phyloP scores from a whole-genome alignment of 2,113 vertebrate species.

The Sapajus apella region DNA sequence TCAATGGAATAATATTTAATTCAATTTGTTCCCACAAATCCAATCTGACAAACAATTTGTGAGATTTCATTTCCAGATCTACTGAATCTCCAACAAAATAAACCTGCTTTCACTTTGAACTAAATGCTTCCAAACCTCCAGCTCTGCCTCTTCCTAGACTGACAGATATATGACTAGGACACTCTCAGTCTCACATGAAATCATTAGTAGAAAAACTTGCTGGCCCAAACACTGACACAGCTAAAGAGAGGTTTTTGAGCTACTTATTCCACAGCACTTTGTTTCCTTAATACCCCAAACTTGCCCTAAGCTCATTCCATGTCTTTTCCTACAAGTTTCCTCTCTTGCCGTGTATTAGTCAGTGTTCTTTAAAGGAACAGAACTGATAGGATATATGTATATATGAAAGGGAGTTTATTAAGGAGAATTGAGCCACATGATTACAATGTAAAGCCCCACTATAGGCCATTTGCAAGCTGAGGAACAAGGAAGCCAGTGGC shows the following conservation, averaged over 20 bases:
- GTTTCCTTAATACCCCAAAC: background rate
- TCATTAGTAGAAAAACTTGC: background rate
- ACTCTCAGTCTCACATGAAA: background rate
- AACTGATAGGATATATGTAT: too few relatives aligned
- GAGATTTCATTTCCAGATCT: slow-evolving; percentile 37
- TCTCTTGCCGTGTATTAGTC: background rate
- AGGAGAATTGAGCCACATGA: too few relatives aligned
- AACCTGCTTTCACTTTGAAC: slow-evolving; percentile 36
- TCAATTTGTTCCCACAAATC: background rate
- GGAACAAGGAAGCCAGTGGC: too few relatives aligned
- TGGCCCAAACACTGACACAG: background rate
- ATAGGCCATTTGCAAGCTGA: too few relatives aligned
- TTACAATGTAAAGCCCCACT: too few relatives aligned
- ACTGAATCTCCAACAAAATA: background rate
- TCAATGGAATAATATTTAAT: slow-evolving; percentile 10
- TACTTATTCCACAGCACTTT: too few relatives aligned
- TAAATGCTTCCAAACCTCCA: slow-evolving; percentile 29
- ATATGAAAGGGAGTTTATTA: too few relatives aligned
- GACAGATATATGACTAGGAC: background rate
- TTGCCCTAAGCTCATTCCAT: background rate
- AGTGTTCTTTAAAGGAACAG: too few relatives aligned
- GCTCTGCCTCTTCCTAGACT: background rate
- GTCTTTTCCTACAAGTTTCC: background rate
- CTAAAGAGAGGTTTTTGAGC: background rate
- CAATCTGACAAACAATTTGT: slow-evolving; percentile 47